Evolutionary conservation across 2,113 vertebrate species (phyloP).

Genomic region (Passer montanus): DNA sequence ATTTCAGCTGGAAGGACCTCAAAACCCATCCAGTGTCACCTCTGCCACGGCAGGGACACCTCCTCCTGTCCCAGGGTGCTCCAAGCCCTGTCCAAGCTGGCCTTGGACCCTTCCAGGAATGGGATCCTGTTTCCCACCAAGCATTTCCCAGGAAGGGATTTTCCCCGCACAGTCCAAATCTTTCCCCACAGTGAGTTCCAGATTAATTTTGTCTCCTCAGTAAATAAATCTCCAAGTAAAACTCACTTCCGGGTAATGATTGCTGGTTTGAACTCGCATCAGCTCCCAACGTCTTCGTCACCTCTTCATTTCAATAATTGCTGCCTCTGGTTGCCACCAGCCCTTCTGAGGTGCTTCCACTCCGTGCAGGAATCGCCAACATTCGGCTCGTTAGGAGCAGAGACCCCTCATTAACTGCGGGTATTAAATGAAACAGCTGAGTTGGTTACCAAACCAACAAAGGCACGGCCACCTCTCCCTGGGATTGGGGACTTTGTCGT

Average conservation of each 20-base stretch:
- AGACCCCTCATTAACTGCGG: slow-evolving; percentile 70
- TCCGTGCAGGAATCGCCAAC: slow-evolving; percentile 2
- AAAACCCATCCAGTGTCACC: not conserved
- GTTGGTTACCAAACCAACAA: slow-evolving; percentile 73
- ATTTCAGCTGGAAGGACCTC: not conserved
- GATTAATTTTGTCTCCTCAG: not conserved
- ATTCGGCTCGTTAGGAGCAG: slow-evolving; percentile 66
- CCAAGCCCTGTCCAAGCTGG: not conserved
- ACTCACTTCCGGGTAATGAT: not conserved
- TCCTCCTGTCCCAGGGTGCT: not conserved
- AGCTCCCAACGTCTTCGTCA: not conserved
- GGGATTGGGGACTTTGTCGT: slow-evolving; percentile 62
- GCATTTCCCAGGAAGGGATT: not conserved
- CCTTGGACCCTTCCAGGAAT: not conserved
- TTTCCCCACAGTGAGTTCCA: not conserved
- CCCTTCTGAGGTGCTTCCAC: not conserved
- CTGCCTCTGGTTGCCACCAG: not conserved
- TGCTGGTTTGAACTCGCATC: not conserved
- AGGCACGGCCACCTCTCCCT: slow-evolving; percentile 67
- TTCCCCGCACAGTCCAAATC: not conserved
- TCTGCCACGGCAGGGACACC: not conserved
- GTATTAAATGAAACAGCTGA: slow-evolving; percentile 78
- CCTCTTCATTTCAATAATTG: not conserved
- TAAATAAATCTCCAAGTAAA: not conserved
- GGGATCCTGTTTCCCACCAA: not conserved